Conservation (phyloP, 2,888 invertebrate genomes). For the Dysmachus trigonus region DNA sequence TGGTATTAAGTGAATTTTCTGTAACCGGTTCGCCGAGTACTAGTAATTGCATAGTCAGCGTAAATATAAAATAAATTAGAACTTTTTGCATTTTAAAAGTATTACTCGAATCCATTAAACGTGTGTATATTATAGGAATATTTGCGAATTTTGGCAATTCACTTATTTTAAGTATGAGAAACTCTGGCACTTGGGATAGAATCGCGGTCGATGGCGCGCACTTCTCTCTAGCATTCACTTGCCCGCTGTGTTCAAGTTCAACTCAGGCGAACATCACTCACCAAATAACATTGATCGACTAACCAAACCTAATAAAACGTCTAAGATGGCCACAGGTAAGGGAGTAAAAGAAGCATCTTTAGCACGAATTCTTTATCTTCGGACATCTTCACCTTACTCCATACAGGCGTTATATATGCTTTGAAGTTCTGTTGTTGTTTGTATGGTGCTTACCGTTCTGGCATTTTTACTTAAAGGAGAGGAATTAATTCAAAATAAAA, state of each 20-base stretch:
- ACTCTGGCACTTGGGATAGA: neutral
- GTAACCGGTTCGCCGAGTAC: slow-evolving; percentile 44
- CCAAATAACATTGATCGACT: slow-evolving; percentile 48
- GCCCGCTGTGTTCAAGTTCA: slow-evolving; percentile 4
- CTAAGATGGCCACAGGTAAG: slow-evolving; percentile 22
- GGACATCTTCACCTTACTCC: neutral
- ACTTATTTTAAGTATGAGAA: slow-evolving; percentile 15
- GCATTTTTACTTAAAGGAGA: slow-evolving; percentile 8
- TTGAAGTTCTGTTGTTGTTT: neutral
- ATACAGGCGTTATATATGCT: slow-evolving; percentile 21
- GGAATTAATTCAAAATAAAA: slow-evolving; percentile 32
- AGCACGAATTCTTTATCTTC: slow-evolving; percentile 20
- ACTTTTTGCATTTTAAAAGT: slow-evolving; percentile 37
- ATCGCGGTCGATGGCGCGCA: neutral
- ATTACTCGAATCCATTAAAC: slow-evolving; percentile 6
- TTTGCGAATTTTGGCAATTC: neutral
- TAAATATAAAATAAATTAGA: slow-evolving; percentile 31
- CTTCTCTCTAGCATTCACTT: neutral
- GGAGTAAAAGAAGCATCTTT: slow-evolving; percentile 20
- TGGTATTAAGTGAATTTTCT: slow-evolving; percentile 44
- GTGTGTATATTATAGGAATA: neutral
- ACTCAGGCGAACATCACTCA: slow-evolving; percentile 46
- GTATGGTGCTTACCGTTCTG: slow-evolving; percentile 17
- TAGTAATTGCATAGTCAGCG: neutral
- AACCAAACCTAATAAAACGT: slow-evolving; percentile 43